A percentile compares a stretch with the other conserved stretches of the same genome.
Evolutionary conservation across 64 coral and sea anemone species (phyloP).

Genomic region (Dendrophyllia cribrosa): DNA sequence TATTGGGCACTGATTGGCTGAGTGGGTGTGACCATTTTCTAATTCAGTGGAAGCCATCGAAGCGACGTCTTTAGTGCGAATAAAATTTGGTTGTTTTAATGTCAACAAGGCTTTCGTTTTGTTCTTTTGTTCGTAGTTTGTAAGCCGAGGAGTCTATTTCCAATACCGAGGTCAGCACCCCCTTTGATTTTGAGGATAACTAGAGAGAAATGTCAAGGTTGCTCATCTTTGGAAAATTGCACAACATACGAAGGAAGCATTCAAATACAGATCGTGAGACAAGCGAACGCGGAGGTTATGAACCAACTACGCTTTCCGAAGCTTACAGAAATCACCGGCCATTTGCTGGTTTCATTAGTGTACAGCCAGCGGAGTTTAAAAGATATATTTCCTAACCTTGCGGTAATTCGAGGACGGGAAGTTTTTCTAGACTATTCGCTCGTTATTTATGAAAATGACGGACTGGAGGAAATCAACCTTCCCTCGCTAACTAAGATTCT

Average conservation of each 20-base stretch:
- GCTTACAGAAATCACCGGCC: slow-evolving; percentile 90
- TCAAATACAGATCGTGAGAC: slow-evolving; percentile 73
- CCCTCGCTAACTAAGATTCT: slow-evolving; percentile 85
- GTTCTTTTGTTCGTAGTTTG: background rate
- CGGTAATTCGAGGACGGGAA: slow-evolving; percentile 83
- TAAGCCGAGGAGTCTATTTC: background rate
- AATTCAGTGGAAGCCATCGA: background rate
- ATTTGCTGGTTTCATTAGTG: slow-evolving; percentile 83
- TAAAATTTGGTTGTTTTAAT: background rate
- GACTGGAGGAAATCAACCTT: slow-evolving; percentile 80
- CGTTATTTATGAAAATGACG: slow-evolving; percentile 87
- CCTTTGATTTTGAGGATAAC: slow-evolving; percentile 14
- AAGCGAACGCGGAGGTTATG: slow-evolving; percentile 25
- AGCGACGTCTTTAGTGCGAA: background rate
- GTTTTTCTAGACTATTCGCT: slow-evolving; percentile 94
- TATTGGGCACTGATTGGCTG: too few species aligned
- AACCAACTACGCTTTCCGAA: slow-evolving; percentile 87
- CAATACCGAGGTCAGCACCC: background rate
- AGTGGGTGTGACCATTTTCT: too few species aligned
- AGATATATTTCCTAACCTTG: slow-evolving; percentile 90
- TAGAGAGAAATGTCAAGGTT: slow-evolving; percentile 57
- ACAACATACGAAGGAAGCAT: slow-evolving; percentile 86
- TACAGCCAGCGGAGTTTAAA: slow-evolving; percentile 69
- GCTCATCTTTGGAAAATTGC: slow-evolving; percentile 71
- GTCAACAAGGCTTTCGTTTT: background rate